Evolutionary conservation across 2,797 vertebrate species (phyloP).

Genomic region (Acanthurus leucopareius): DNA sequence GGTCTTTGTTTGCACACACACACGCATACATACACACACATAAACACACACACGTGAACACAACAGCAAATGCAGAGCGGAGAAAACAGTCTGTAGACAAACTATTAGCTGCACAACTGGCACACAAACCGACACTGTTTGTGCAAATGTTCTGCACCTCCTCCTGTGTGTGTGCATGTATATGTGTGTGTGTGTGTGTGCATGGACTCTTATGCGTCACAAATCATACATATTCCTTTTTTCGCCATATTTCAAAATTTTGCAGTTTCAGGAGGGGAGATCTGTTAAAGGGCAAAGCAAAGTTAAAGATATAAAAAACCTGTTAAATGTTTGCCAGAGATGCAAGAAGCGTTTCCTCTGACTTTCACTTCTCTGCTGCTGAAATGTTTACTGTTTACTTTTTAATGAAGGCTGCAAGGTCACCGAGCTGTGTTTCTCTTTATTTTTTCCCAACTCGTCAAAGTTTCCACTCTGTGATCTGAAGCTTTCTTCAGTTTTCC

Average conservation of each 20-base stretch:
- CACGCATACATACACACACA: background rate
- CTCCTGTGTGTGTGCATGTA: background rate
- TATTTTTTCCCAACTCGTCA: conserved; percentile 46
- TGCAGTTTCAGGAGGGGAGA: background rate
- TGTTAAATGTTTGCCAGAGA: conserved; percentile 25
- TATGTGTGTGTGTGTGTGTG: background rate
- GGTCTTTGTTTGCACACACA: background rate
- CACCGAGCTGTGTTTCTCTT: conserved; percentile 8
- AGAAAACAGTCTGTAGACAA: too few relatives aligned
- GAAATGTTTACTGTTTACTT: conserved; percentile 57
- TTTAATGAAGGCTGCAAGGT: conserved; percentile 62
- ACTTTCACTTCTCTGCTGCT: conserved; percentile 39
- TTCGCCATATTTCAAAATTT: background rate
- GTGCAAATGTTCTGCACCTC: too few relatives aligned
- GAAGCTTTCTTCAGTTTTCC: background rate
- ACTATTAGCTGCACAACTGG: too few relatives aligned
- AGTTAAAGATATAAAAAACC: conserved; percentile 36
- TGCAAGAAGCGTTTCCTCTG: conserved; percentile 6
- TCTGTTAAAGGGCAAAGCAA: conserved; percentile 6
- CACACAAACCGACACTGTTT: too few relatives aligned
- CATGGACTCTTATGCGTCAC: background rate
- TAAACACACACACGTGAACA: background rate
- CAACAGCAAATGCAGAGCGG: background rate
- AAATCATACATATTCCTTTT: background rate
- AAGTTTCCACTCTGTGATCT: conserved; percentile 29